A percentile compares a stretch with the other conserved stretches of the same genome.
These are phyloP conservation scores for Typhlichthys eigenmanni DNA, from an alignment of 2,797 vertebrate genomes.

Conservation along the genomic window DNA sequence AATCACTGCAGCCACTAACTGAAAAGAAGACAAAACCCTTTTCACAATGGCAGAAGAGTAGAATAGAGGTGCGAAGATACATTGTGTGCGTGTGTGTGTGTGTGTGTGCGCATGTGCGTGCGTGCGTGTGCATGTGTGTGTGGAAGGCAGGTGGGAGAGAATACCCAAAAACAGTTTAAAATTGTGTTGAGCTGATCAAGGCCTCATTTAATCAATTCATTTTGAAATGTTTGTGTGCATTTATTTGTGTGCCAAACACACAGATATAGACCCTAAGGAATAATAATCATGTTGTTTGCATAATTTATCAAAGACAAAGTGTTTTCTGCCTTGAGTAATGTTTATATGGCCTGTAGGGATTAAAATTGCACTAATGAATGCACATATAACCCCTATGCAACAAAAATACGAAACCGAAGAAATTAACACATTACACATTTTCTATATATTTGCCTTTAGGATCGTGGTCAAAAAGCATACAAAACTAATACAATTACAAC, in stretches of 20 bases:
- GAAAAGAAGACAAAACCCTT: slow-evolving; percentile 45
- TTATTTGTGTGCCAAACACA: background rate
- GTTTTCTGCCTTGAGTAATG: slow-evolving; percentile 1
- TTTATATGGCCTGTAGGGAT: background rate
- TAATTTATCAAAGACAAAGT: slow-evolving; percentile 1
- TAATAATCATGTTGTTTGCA: background rate
- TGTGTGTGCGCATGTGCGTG: background rate
- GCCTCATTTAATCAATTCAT: no score
- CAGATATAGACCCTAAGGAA: background rate
- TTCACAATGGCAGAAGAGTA: slow-evolving; percentile 25
- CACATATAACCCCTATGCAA: background rate
- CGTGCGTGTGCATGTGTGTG: background rate
- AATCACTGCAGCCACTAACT: slow-evolving; percentile 53
- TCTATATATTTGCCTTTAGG: no score
- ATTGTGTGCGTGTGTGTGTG: background rate
- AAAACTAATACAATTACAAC: no score
- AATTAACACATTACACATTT: no score
- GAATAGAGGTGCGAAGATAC: slow-evolving; percentile 2
- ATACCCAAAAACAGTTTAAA: background rate
- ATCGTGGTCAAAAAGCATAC: no score
- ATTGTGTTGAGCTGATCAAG: no score
- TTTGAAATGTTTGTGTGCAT: no score
- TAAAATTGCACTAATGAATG: background rate
- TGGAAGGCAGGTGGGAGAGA: background rate
- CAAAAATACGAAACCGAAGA: no score